Evolutionary conservation across 1,140 invertebrate species (phyloP), one percentile per base, ranked within the genome.

Genomic region (Drosophila guanche): DNA sequence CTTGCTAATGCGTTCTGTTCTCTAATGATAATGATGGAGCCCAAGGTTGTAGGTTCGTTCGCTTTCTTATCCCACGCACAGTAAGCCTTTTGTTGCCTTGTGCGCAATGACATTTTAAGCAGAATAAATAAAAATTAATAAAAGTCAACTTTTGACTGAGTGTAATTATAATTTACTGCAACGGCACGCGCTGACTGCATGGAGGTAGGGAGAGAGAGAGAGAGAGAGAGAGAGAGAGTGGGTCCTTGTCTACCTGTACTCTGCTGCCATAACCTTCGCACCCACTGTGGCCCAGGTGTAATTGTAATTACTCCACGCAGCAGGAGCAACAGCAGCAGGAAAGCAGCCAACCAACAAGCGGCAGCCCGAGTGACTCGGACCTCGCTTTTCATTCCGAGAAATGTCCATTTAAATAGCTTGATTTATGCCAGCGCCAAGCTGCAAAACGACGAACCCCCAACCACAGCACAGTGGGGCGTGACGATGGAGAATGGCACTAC

Each of bases 121-220:
- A 86, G 77, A 81, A 81, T 77, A 85, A 85, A 86, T 85, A 85
- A 85, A 85, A 85, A 86, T 85, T 86, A 85, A 85, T 85, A 85
- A 85, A 85, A 86, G 81, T 85, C 81, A 77, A 77, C 81, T 85
- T 85, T 85, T 86, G 81, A 85, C 81, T 75, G 63, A 12, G 40
- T 55, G 60, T 86, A 85, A 85, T 85, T 85, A 85, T 85, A 86
- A 85, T 85, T 85, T 81, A 85, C 77, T 85, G 61, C 77, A 72
- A 37, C 37, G 63, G 77, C 81, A 85, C 81, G 81, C 77, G 81
- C 63, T 20, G 40, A 23, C 59, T 62, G 14, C 40, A 23, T 27
- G 23, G 16, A 20, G 16, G 16, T 20, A 20, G n/a, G 25, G 4
- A 27, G 0, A 10, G n/a, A n/a, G n/a, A n/a, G n/a, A n/a, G n/a